Conservation (phyloP, 2,797 vertebrate species). For the Avahi laniger region DNA sequence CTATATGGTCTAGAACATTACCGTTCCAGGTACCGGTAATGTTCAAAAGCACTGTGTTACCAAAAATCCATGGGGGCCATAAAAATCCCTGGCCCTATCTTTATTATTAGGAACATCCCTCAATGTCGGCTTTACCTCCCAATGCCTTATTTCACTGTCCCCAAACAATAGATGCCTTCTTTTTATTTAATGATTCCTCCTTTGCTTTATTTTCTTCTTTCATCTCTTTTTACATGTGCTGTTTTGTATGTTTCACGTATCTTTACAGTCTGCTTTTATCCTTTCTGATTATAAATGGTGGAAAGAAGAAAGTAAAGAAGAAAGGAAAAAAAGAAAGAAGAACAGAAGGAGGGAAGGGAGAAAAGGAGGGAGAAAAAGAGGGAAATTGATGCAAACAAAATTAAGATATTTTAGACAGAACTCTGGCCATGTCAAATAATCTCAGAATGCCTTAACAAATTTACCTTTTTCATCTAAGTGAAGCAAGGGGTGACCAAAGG, state of each 20-base stretch:
- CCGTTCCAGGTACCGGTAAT: neutral
- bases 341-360: neutral
- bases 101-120: neutral
- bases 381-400: neutral
- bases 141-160: neutral
- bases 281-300: neutral
- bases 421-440: neutral
- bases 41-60: neutral
- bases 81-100: neutral
- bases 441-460: neutral
- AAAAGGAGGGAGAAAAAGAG: neutral
- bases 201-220: neutral
- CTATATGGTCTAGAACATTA: neutral
- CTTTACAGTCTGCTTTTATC: neutral
- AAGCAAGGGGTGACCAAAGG: neutral
- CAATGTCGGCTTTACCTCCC: neutral
- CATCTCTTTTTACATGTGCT: neutral
- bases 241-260: neutral
- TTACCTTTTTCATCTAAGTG: neutral
- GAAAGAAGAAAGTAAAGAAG: neutral
- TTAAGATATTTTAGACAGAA: neutral
- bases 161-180: neutral
- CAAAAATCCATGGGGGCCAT: neutral
- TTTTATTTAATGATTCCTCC: neutral
- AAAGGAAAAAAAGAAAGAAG: neutral